phyloP scores from a whole-genome alignment of 2,888 invertebrate genomes.

The Pyralis farinalis region DNA sequence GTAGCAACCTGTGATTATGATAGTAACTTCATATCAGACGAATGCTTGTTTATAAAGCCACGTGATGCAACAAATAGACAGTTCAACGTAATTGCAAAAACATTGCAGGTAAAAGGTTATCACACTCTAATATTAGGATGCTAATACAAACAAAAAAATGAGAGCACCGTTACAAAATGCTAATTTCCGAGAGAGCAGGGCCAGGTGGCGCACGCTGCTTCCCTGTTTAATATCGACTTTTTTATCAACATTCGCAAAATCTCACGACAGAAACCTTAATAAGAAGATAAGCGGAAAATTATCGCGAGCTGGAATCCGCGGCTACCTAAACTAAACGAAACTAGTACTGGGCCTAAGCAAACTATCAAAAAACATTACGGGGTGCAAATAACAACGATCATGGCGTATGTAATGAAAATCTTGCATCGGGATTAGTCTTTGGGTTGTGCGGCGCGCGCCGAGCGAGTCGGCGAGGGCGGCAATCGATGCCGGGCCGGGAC shows the following conservation, averaged over 20 bases:
- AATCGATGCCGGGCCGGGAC: constrained; percentile 79
- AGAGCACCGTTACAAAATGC: constrained; percentile 41
- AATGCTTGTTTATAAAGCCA: no score
- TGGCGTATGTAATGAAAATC: constrained; percentile 78
- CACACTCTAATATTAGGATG: constrained; percentile 17
- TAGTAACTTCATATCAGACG: no score
- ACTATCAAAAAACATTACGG: constrained; percentile 77
- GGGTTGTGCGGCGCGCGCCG: constrained; percentile 69
- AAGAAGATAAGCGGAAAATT: constrained; percentile 9
- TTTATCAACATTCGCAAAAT: constrained; percentile 39
- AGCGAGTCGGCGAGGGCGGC: constrained; percentile 60
- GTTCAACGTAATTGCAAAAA: no score
- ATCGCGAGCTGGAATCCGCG: constrained; percentile 1
- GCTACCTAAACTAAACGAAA: constrained; percentile 28
- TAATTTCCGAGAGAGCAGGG: constrained; percentile 47
- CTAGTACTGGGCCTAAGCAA: constrained; percentile 55
- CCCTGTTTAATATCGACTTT: constrained; percentile 48
- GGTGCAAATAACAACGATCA: constrained; percentile 79
- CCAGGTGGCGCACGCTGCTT: constrained; percentile 49
- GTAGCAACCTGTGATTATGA: no score
- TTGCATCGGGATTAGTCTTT: constrained; percentile 71
- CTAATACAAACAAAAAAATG: constrained; percentile 20
- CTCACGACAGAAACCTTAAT: constrained; percentile 4
- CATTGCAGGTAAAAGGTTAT: constrained; percentile 9
- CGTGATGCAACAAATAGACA: no score